A percentile compares a stretch with the other conserved stretches of the same genome.
Evolutionary conservation across 1,140 invertebrate genomes (phyloP).

Genomic region (Caenorhabditis brenneri): DNA sequence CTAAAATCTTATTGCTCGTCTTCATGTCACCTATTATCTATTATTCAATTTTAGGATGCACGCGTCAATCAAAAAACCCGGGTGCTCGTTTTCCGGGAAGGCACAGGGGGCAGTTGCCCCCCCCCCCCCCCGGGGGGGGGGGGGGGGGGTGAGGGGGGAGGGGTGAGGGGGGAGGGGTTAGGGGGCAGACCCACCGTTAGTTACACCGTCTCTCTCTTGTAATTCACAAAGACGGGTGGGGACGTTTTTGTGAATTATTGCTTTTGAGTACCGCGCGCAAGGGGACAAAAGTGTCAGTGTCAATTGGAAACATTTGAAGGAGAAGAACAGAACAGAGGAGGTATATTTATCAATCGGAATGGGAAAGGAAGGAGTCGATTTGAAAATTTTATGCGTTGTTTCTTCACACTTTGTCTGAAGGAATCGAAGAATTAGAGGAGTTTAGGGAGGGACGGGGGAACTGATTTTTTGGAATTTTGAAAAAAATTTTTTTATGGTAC

Average conservation of each 20-base stretch:
- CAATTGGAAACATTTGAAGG: background rate
- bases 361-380: background rate
- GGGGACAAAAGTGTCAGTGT: background rate
- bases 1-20: background rate
- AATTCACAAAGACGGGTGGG: too few relatives aligned
- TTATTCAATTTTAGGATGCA: conserved; percentile 27
- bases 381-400: too few relatives aligned
- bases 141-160: too few relatives aligned
- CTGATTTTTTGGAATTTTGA: too few relatives aligned
- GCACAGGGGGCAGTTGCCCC: background rate
- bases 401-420: too few relatives aligned
- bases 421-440: too few relatives aligned
- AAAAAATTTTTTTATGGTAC: too few relatives aligned
- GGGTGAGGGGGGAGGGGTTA: too few relatives aligned
- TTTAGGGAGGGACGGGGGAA: too few relatives aligned
- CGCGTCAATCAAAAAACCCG: conserved; percentile 19
- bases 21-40: background rate
- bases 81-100: background rate
- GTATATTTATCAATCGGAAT: background rate
- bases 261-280: background rate
- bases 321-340: too few relatives aligned
- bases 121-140: too few relatives aligned
- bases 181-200: too few relatives aligned
- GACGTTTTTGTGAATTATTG: conserved; percentile 42
- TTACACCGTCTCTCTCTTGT: background rate